Evolutionary conservation across 2,113 vertebrate species (phyloP).

Genomic region (Upupa epops): DNA sequence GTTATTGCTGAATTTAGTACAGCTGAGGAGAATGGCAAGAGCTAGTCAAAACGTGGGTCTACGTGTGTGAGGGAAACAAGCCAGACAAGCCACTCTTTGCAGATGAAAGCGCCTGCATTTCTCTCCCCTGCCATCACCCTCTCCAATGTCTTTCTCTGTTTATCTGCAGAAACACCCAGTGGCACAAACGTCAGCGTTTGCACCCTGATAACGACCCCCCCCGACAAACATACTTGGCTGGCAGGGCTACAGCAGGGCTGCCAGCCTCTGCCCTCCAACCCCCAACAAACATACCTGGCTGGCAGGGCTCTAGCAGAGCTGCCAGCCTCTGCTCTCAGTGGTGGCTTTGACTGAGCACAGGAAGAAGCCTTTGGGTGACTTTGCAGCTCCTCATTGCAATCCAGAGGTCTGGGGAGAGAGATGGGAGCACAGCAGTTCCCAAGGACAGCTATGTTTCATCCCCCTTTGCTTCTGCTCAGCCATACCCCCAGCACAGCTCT

Average conservation of each 20-base stretch:
- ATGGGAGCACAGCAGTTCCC: neutral
- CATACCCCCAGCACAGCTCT: neutral
- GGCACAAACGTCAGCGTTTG: accelerated
- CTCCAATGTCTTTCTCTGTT: neutral
- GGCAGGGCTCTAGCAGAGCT: no score
- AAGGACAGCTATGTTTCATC: neutral
- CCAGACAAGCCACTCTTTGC: neutral
- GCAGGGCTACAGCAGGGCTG: neutral
- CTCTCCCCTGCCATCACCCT: neutral
- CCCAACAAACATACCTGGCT: no score
- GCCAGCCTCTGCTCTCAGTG: neutral
- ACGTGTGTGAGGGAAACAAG: neutral
- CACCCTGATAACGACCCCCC: neutral
- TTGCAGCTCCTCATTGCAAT: neutral
- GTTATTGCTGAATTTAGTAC: neutral
- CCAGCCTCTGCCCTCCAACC: no score
- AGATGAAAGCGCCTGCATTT: neutral
- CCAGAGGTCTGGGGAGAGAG: neutral
- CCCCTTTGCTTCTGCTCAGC: neutral
- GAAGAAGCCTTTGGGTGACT: neutral
- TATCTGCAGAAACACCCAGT: neutral
- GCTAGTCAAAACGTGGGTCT: neutral
- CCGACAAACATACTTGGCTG: accelerated
- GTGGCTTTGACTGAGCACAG: neutral
- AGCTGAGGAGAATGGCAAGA: neutral